phyloP scores from a whole-genome alignment of 2,113 vertebrate genomes.

The Felis chaus region DNA sequence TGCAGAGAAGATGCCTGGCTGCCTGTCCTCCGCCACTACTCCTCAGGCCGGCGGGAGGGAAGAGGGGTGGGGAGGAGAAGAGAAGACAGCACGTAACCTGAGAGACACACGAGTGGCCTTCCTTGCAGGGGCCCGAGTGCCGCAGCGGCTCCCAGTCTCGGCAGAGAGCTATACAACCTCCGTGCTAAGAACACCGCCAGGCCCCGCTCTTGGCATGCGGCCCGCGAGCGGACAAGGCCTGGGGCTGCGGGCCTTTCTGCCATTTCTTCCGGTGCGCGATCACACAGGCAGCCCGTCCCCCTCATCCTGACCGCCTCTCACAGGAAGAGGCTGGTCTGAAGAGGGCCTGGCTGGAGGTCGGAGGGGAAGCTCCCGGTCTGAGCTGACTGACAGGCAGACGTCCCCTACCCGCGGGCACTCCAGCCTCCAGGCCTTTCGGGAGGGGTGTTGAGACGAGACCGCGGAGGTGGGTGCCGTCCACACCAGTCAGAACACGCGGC shows the following conservation, averaged over 20 bases:
- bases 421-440: background rate
- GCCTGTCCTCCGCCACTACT: background rate
- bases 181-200: background rate
- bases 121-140: background rate
- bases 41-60: background rate
- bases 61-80: background rate
- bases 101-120: background rate
- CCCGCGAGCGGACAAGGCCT: background rate
- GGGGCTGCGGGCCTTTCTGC: background rate
- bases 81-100: background rate
- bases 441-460: background rate
- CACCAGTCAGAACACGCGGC: background rate
- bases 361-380: background rate
- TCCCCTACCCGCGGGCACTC: background rate
- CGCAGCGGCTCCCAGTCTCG: background rate
- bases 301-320: background rate
- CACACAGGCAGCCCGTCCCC: background rate
- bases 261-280: background rate
- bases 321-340: background rate
- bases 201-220: background rate
- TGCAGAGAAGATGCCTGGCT: slow-evolving; percentile 36
- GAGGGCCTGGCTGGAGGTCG: background rate
- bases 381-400: background rate
- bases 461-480: background rate
- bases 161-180: background rate